Evolutionary conservation across 2,113 vertebrate genomes (phyloP), one percentile per base, ranked within the genome.

Genomic region (Raja brachyura): DNA sequence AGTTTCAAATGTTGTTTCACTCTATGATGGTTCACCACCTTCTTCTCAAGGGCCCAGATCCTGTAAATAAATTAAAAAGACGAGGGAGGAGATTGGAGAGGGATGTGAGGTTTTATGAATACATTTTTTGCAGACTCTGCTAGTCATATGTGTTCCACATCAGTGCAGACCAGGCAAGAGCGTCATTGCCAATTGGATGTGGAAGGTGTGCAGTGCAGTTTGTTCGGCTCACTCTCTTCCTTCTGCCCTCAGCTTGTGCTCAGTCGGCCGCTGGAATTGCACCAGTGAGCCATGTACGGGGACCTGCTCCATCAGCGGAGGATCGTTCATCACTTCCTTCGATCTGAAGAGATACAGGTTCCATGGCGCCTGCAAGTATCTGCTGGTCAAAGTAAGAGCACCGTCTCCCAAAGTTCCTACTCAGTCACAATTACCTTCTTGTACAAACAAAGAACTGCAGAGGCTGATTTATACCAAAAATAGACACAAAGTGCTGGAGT

Each of bases 321-420:
- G 97, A 0, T 97, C 97, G 63, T 96, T 96, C 39, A 94, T 97
- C 93, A 97, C 97, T 93, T 97, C 97, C 0, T 97, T 97, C 39
- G 97, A 97, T 6, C 95, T 96, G 0, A 96, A 95, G 93, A 94
- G 95, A 0, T 97, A 97, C 74, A 95, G 97, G 77, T 97, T 97
- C 94, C 97, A 97, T 5, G 97, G 97, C 13, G 94, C 95, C 93
- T 97, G 97, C 94, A 96, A 96, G 90, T 97, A 97, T 0, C 0
- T 95, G 93, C 95, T 97, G 28, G 95, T 97, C 93, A 96, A 96
- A 96, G 97, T 97, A 95, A 95, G 94, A 18, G 22, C 70, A 63
- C 31, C 22, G 20, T 22, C 2, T 54, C 8, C 78, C 25, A 9
- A 81, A 81, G 39, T 54, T 81, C 39, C 39, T 22, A 5, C 54